Evolutionary conservation across 1,140 invertebrate genomes (phyloP), one percentile per base, ranked within the genome.

Genomic region (Apocrypta bakeri): DNA sequence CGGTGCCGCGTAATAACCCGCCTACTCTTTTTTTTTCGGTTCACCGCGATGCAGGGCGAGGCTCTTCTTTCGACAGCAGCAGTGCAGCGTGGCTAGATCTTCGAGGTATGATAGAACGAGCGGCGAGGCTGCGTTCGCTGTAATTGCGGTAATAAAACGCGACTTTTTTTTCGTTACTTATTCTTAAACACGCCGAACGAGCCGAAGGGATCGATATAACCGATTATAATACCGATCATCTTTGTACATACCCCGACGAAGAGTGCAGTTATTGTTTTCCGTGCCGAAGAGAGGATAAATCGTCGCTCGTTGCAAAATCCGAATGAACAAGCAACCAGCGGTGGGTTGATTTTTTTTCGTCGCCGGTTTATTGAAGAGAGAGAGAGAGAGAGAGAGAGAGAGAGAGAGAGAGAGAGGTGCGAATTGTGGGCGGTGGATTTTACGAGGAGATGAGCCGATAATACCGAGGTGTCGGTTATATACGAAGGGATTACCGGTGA

Each of bases 131-230:
- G 8, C 56, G 31, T 74, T 74, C 79, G 33, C 71, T 40, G 56
- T 81, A 81, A 81, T 81, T 74, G 79, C 79, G 6, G 56, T 81
- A 81, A 81, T 81, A 81, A 81, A 81, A 74, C 64, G 24, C 64
- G 64, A 29, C 64, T 66, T 27, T 29, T 66, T 66, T 27, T 66
- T 29, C 56, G 56, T 24, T 9, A 14, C 3, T 3, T 29, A 2
- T 29, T 40, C 31, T 0, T 2, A 14, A 11, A 17, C 24, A 12
- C 66, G 66, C 17, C 29, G 66, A 69, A 27, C 11, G 27, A 11
- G 69, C 8, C 21, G 27, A 29, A 66, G 64, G 64, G 64, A 66
- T 66, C 24, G 24, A 25, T 66, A 37, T 9, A 4, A 37, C 33
- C 33, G n/a, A 66, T n/a, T 27, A 24, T 29, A n/a, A n/a, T 29